Evolutionary conservation across 2,888 invertebrate genomes (phyloP).

Genomic region (Hoplodrina blanda): DNA sequence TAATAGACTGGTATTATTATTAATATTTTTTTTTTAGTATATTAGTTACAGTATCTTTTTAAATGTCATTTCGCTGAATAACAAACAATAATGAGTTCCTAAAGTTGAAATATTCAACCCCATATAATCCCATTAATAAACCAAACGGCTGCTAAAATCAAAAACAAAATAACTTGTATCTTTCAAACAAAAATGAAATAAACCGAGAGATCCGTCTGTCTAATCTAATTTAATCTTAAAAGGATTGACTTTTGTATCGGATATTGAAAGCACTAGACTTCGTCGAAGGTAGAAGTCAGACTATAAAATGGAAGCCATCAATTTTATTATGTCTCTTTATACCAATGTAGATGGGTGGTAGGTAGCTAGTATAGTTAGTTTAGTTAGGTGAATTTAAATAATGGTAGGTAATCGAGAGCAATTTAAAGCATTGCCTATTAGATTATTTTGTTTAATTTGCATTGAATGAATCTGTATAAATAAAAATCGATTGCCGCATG

Average conservation of each 20-base stretch:
- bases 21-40: no score
- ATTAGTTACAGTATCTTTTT: background rate
- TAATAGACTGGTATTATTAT: no score
- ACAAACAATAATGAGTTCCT: no score
- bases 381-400: slow-evolving; percentile 1
- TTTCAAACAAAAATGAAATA: slow-evolving; percentile 57
- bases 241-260: slow-evolving; percentile 66
- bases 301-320: slow-evolving; percentile 60
- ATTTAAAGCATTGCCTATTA: no score
- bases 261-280: slow-evolving; percentile 60
- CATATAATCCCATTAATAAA: slow-evolving; percentile 4
- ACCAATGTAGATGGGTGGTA: slow-evolving; percentile 10
- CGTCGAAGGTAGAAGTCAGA: slow-evolving; percentile 53
- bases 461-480: no score
- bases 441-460: no score
- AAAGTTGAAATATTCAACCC: background rate
- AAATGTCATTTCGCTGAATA: no score
- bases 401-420: background rate
- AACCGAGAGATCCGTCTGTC: slow-evolving; percentile 51
- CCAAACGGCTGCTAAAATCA: background rate
- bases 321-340: slow-evolving; percentile 59
- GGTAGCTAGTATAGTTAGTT: slow-evolving; percentile 5
- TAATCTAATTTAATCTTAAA: slow-evolving; percentile 67
- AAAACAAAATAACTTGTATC: slow-evolving; percentile 32
- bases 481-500: no score